These are phyloP conservation scores for Ophion obscuratus DNA, from an alignment of 2,888 invertebrate genomes.

Conservation along the genomic window DNA sequence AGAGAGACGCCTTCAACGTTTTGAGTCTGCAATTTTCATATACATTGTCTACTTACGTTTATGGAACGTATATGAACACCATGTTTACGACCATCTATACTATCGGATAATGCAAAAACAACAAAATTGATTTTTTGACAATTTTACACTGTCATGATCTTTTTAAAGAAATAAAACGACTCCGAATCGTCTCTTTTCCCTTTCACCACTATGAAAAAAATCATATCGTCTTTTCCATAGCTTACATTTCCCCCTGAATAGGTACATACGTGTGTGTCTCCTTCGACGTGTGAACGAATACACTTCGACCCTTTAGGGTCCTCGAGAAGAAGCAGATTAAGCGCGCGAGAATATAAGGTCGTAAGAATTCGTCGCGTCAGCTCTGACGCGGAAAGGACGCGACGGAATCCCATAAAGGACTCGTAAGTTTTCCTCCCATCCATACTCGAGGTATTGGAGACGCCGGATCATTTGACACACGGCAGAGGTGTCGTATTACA, in stretches of 20 bases:
- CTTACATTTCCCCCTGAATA: neutral
- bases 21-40: too few species aligned
- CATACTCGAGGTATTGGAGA: neutral
- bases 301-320: neutral
- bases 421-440: constrained; percentile 5
- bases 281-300: neutral
- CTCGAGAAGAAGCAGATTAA: neutral
- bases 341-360: neutral
- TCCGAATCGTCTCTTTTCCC: neutral
- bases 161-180: neutral
- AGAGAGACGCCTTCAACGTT: too few species aligned
- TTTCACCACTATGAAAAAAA: neutral
- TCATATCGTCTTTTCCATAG: neutral
- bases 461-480: constrained; percentile 28
- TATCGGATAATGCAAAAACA: too few species aligned
- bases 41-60: too few species aligned
- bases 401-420: neutral
- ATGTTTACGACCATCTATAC: too few species aligned
- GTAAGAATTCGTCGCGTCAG: too few species aligned
- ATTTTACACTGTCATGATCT: too few species aligned
- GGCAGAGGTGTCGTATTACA: constrained; percentile 61
- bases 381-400: neutral
- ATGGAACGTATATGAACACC: too few species aligned
- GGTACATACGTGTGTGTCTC: neutral
- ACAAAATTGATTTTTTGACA: too few species aligned